Conservation (phyloP, 2,797 vertebrate species). For the Poeciliopsis infans region DNA sequence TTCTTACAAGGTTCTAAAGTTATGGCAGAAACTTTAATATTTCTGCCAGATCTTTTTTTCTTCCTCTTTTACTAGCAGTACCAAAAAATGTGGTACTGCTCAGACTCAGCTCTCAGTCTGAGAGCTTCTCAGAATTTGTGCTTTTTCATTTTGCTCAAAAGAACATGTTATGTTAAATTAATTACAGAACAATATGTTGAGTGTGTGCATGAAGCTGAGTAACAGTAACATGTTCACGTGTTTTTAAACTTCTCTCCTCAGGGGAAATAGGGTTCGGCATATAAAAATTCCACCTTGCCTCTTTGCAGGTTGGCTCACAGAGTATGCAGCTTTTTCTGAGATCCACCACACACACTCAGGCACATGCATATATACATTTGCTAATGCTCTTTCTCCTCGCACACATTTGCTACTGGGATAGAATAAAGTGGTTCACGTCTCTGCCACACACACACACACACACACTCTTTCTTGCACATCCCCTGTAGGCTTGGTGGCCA, state of each 20-base stretch:
- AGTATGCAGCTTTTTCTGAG: conserved; percentile 49
- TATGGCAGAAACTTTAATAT: neutral
- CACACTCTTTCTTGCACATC: conserved; percentile 20
- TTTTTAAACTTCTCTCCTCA: conserved; percentile 19
- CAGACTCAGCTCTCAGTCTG: too few species aligned
- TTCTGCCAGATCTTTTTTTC: neutral
- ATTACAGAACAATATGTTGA: conserved; percentile 23
- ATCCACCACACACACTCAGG: conserved; percentile 15
- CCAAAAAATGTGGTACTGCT: neutral
- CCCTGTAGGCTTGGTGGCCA: conserved; percentile 50
- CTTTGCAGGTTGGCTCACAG: conserved; percentile 46
- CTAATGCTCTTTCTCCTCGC: conserved; percentile 23
- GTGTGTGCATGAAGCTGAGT: conserved; percentile 5
- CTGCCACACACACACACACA: neutral
- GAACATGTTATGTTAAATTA: conserved; percentile 28
- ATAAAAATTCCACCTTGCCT: conserved; percentile 36
- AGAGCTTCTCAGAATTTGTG: conserved; percentile 12
- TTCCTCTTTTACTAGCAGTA: neutral
- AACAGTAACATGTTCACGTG: conserved; percentile 34
- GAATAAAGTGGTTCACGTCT: conserved; percentile 34
- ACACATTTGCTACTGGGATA: conserved; percentile 56
- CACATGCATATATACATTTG: neutral
- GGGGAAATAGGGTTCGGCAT: conserved; percentile 25
- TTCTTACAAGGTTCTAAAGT: neutral
- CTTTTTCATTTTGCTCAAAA: conserved; percentile 7